Base-by-base conservation (phyloP, 2,888 invertebrate species). In the Lepidocyrtinus sp. region DNA sequence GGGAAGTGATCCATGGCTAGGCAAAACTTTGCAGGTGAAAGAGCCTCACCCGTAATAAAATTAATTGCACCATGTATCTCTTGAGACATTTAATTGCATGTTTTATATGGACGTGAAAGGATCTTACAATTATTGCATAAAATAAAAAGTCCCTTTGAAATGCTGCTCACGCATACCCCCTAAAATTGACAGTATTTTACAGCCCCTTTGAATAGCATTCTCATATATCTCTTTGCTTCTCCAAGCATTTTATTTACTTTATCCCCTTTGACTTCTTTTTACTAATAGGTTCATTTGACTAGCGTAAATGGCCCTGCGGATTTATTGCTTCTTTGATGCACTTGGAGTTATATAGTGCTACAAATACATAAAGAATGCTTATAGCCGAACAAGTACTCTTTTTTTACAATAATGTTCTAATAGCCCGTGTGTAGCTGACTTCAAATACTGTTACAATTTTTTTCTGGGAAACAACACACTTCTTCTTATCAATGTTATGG, bases 241-340 rank as follows among this genome's bases (percentile, higher is more conserved):
- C 19, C 24, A 27, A 75, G 65, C 67, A 75, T 75, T 75, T 80
- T 80, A 75, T 55, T 81, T 81, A 76, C 81, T 72, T 76, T 59
- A 65, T 67, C 81, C 70, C 80, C 74, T 72, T 24, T 72, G 72
- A 80, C 75, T 75, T 72, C 21, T 75, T 77, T 76, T 73, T 69
- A 81, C 75, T 75, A 81, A 81, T 76, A 75, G 75, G 55, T 70
- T 81, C 81, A 81, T 81, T 81, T 81, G 81, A 81, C 81, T 81
- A 81, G 72, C 15, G 63, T 69, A 69, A 81, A 81, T 81, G 81
- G 75, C 72, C 75, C 81, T 75, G 68, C 68, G 72, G 76, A 81
- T 81, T 81, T 81, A 81, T 81, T 36, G 75, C 68, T 68, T 75
- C n/a, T 26, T n/a, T 81, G 81, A 81, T 81, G 63, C 67, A 63